Evolutionary conservation across 2,888 invertebrate species (phyloP), one percentile per base, ranked within the genome.

Genomic region (Eustalomyia histrio): DNA sequence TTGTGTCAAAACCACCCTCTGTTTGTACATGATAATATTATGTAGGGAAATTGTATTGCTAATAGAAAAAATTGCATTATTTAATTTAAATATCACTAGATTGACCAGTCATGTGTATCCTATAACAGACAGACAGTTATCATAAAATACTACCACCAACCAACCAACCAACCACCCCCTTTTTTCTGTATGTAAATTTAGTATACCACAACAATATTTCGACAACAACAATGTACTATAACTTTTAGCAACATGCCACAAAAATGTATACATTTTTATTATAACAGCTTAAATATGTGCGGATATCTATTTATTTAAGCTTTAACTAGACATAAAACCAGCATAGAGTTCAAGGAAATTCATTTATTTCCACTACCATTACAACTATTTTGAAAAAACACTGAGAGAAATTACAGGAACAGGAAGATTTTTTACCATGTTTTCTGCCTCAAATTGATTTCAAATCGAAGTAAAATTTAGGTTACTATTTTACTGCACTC

Each of bases 281-380:
- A 7, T 29, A 58, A 33, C 33, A 53, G 78, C 71, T 78, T 58
- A 78, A 78, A 67, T 78, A 67, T 72, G 53, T 78, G 72, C 65
- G 67, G 78, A 72, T 78, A 72, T 60, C 43, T 53, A 60, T 53
- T 50, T 64, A 50, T 58, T 21, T 57, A 53, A 43, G 43, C 47
- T n/a, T 50, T 24, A 53, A 55, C 55, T 6, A 61, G 14, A 50
- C 16, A 33, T 14, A 6, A 47, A 29, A 21, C 1, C 43, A n/a
- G 4, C 7, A 75, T 24, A 17, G 60, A 33, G 81, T 81, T 78
- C 69, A 81, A 71, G 74, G 78, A 71, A 81, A 71, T 78, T 74
- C 67, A 69, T 74, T 74, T 58, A 58, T 71, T 75, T 67, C 65
- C 65, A 80, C 75, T 72, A 71, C 63, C 68, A 64, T 69, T 69